Base-by-base conservation (phyloP, 2,113 vertebrate species). In the Elanoides forficatus region DNA sequence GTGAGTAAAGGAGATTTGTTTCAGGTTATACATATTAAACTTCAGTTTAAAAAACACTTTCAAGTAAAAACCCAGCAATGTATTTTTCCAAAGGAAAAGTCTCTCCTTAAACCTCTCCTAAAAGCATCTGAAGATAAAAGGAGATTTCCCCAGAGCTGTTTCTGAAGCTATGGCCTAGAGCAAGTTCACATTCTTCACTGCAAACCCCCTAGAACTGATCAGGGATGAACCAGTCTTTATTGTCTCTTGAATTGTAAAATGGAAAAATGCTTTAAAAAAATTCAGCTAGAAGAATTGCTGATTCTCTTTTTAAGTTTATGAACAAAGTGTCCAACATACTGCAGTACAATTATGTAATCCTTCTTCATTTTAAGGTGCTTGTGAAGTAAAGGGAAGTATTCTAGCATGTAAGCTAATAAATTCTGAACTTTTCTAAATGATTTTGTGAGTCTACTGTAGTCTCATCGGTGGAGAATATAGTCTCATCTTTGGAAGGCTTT, bases 41-140 rank as follows among this genome's bases (percentile, higher is more conserved):
- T 47, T 86, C 25, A 68, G 10, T 71, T 87, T 65, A 87, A 89
- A 91, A 90, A 53, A 1, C 32, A 27, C 80, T 93, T 92, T 30
- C 11, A 93, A 67, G 40, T 91, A 34, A 79, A 95, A 95, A 22
- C n/a, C 14, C 66, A 87, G 48, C 47, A 27, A 18, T 55, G 42
- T 40, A 19, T 89, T 94, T 93, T 93, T 94, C 73, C 88, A 79
- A 75, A 92, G 43, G 68, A 81, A 73, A 83, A 87, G 10, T 68
- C 25, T 96, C 17, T 90, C 63, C 59, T 59, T 86, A 78, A 86
- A 40, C 32, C 29, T 93, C 32, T 88, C 26, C 32, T 88, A 56
- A 86, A 93, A 72, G 59, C 94, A 84, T 79, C 60, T 88, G 73
- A 92, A 92, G 92, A 97, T 96, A 76, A 95, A 96, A 95, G 68